These are phyloP conservation scores for Leucania comma DNA, from an alignment of 2,888 invertebrate genomes.

Conservation along the genomic window DNA sequence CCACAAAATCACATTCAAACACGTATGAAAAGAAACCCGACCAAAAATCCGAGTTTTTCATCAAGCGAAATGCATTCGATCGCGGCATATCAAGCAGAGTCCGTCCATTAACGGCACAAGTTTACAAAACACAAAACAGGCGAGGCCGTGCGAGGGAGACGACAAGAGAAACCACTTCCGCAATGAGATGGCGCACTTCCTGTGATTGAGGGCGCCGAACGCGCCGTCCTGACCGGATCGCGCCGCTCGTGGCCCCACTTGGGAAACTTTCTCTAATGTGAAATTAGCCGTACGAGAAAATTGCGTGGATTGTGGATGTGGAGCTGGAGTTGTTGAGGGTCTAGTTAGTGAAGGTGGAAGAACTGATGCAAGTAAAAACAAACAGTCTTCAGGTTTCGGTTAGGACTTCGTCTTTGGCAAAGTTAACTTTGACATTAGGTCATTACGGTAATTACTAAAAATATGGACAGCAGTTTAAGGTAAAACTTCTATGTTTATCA, in stretches of 20 bases:
- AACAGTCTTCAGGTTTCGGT: constrained; percentile 2
- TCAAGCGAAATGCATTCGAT: constrained; percentile 82
- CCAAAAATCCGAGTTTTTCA: constrained; percentile 69
- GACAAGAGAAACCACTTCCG: constrained; percentile 90
- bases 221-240: constrained; percentile 64
- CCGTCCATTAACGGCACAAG: constrained; percentile 83
- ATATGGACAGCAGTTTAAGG: neutral
- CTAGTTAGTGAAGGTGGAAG: constrained; percentile 31
- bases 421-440: neutral
- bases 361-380: constrained; percentile 11
- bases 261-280: constrained; percentile 66
- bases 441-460: constrained; percentile 4
- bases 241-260: constrained; percentile 59
- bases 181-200: constrained; percentile 91
- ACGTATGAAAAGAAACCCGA: constrained; percentile 26
- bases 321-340: constrained; percentile 37
- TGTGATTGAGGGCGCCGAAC: constrained; percentile 87
- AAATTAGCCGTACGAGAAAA: constrained; percentile 68
- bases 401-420: neutral
- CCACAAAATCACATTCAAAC: constrained; percentile 4
- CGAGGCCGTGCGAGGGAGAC: constrained; percentile 79
- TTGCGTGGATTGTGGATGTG: constrained; percentile 47
- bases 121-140: constrained; percentile 79
- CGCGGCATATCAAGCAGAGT: constrained; percentile 78
- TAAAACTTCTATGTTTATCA: neutral